Evolutionary conservation across 2,888 invertebrate species (phyloP).

Genomic region (Hermodice carunculata): DNA sequence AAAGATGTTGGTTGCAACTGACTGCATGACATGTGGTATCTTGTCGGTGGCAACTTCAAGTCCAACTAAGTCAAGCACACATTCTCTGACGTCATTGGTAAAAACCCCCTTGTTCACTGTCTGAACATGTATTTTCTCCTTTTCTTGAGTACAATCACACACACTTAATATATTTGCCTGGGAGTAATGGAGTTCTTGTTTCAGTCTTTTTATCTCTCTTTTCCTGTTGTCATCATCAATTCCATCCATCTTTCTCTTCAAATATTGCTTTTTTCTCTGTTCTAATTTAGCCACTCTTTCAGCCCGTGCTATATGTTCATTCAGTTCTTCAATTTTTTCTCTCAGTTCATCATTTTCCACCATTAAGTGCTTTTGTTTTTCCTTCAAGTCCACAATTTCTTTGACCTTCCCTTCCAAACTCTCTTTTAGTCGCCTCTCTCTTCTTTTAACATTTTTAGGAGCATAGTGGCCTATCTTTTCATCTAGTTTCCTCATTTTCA

Average conservation of each 20-base stretch:
- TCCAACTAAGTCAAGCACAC: not conserved
- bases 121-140: not conserved
- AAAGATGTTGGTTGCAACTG: not conserved
- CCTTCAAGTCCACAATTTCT: not conserved
- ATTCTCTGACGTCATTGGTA: not conserved
- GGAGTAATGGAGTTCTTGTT: not conserved
- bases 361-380: not conserved
- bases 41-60: slow-evolving; percentile 3
- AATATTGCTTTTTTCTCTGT: not conserved
- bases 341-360: not conserved
- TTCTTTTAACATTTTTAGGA: not conserved
- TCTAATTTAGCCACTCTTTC: not conserved
- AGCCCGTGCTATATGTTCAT: not conserved
- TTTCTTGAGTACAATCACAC: not conserved
- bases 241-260: not conserved
- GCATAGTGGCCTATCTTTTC: slow-evolving; percentile 1
- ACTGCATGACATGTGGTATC: not conserved
- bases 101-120: not conserved
- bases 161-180: no score
- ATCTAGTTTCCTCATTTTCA: no score
- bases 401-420: not conserved
- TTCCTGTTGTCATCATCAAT: not conserved
- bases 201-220: not conserved
- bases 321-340: not conserved
- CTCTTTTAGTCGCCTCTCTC: not conserved